phyloP scores from a whole-genome alignment of 1,140 invertebrate genomes.

The Cotesia chilonis region DNA sequence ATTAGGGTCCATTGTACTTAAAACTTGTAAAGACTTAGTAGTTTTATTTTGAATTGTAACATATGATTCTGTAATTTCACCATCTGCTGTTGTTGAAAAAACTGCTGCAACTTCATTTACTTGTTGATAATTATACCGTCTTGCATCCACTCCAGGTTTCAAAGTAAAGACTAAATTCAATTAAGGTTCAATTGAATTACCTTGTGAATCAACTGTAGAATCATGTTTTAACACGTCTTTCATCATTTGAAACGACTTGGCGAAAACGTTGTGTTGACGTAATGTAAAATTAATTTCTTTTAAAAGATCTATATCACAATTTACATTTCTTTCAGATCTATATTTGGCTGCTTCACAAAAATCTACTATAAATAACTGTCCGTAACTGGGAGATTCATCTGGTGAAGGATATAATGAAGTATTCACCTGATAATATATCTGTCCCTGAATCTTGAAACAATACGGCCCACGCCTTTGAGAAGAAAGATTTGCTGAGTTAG shows the following conservation, averaged over 20 bases:
- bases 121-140: slow-evolving; percentile 22
- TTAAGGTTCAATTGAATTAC: slow-evolving; percentile 19
- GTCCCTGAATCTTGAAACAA: slow-evolving; percentile 25
- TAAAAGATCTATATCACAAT: not conserved
- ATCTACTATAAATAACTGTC: slow-evolving; percentile 24
- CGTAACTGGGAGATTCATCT: slow-evolving; percentile 12
- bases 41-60: slow-evolving; percentile 27
- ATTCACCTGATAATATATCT: slow-evolving; percentile 20
- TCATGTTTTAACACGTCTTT: slow-evolving; percentile 7
- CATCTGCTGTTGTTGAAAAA: slow-evolving; percentile 27
- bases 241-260: slow-evolving; percentile 27
- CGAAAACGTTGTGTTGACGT: slow-evolving; percentile 18
- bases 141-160: slow-evolving; percentile 20
- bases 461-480: slow-evolving; percentile 10
- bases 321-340: not conserved
- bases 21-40: slow-evolving; percentile 10
- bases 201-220: not conserved
- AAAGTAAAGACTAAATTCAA: slow-evolving; percentile 23
- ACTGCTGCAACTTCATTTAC: slow-evolving; percentile 30
- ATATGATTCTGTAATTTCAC: slow-evolving; percentile 33
- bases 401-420: slow-evolving; percentile 5
- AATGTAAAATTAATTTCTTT: slow-evolving; percentile 12
- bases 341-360: slow-evolving; percentile 1
- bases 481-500: slow-evolving; percentile 25
- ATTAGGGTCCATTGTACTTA: slow-evolving; percentile 10